A percentile compares a stretch with the other conserved stretches of the same genome.
Conservation (phyloP, 2,888 invertebrate genomes). For the Drosophila paranaensis region DNA sequence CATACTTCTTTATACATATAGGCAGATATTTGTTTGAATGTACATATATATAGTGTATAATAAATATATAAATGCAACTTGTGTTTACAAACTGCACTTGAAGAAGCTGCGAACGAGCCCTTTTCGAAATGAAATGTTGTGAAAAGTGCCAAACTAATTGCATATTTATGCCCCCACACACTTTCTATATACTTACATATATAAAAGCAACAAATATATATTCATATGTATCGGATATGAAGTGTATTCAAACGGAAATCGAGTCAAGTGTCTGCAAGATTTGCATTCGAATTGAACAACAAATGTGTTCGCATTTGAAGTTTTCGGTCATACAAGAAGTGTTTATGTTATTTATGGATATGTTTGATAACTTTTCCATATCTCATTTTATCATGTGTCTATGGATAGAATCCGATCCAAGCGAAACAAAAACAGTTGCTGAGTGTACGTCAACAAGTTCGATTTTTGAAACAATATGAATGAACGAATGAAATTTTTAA, state of each 20-base stretch:
- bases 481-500: conserved; percentile 5
- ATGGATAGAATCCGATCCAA: conserved; percentile 23
- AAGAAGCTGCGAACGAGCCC: conserved; percentile 39
- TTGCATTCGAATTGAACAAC: conserved; percentile 33
- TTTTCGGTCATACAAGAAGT: conserved; percentile 15
- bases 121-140: conserved; percentile 34
- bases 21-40: conserved; percentile 25
- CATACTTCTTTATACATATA: conserved; percentile 18
- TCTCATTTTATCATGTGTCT: conserved; percentile 35
- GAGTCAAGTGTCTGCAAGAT: conserved; percentile 43
- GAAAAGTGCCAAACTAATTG: conserved; percentile 46
- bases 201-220: conserved; percentile 45
- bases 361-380: conserved; percentile 4
- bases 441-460: conserved; percentile 23
- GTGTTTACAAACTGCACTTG: conserved; percentile 52
- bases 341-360: conserved; percentile 32
- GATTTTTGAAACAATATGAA: neutral
- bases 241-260: conserved; percentile 49
- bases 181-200: conserved; percentile 47
- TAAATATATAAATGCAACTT: neutral
- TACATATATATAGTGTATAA: neutral
- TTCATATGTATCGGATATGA: conserved; percentile 30
- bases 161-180: conserved; percentile 18
- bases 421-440: conserved; percentile 40
- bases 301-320: conserved; percentile 47